phyloP scores from a whole-genome alignment of 2,888 invertebrate genomes.

The Dastarcus helophoroides region DNA sequence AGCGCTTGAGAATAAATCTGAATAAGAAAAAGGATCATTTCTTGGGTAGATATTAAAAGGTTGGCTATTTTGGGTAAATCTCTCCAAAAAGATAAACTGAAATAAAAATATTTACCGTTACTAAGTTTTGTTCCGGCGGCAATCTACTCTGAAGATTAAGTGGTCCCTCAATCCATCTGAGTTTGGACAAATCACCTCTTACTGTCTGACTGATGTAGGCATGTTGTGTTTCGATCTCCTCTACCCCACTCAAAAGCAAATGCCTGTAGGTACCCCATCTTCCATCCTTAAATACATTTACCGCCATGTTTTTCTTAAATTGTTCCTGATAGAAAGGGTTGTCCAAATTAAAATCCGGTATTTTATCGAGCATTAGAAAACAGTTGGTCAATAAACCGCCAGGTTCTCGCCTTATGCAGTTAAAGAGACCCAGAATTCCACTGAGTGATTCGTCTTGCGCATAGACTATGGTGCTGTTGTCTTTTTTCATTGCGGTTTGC shows the following conservation, averaged over 20 bases:
- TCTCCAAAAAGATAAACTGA: too few species aligned
- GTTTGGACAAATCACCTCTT: slow-evolving; percentile 75
- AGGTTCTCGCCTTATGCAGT: slow-evolving; percentile 54
- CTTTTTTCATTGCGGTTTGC: slow-evolving; percentile 25
- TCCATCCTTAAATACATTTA: slow-evolving; percentile 60
- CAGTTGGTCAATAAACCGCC: slow-evolving; percentile 33
- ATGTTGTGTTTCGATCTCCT: slow-evolving; percentile 44
- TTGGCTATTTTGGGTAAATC: too few species aligned
- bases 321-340: slow-evolving; percentile 54
- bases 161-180: slow-evolving; percentile 70
- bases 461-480: slow-evolving; percentile 49
- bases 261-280: slow-evolving; percentile 62
- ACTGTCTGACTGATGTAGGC: slow-evolving; percentile 65
- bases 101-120: slow-evolving; percentile 9
- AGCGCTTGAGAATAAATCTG: too few species aligned
- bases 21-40: too few species aligned
- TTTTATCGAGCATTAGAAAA: slow-evolving; percentile 49
- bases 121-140: slow-evolving; percentile 6
- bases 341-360: slow-evolving; percentile 53
- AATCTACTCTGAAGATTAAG: slow-evolving; percentile 32
- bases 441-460: slow-evolving; percentile 55
- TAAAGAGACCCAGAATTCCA: slow-evolving; percentile 63
- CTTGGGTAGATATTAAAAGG: too few species aligned
- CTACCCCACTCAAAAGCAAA: slow-evolving; percentile 47
- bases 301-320: slow-evolving; percentile 58